Evolutionary conservation across 2,797 vertebrate genomes (phyloP).

Genomic region (Fratercula arctica): DNA sequence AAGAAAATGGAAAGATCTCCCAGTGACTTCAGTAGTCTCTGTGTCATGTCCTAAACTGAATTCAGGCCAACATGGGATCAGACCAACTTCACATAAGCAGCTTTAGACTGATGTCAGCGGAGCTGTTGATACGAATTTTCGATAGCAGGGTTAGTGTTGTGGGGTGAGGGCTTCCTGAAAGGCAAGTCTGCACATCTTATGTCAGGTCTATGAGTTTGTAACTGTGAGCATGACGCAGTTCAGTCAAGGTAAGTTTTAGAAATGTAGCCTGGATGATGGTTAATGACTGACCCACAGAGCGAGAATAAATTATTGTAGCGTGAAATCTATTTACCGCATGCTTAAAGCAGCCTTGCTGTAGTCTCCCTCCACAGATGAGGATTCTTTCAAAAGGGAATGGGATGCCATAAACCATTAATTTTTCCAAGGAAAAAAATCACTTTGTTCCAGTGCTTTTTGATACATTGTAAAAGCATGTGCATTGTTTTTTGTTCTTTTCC

Average conservation of each 20-base stretch:
- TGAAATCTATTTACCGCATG: background rate
- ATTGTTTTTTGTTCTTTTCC: background rate
- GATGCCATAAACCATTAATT: background rate
- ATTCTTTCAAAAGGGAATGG: background rate
- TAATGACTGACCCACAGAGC: background rate
- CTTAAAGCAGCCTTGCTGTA: background rate
- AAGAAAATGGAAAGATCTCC: background rate
- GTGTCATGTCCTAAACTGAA: background rate
- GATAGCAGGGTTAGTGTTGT: background rate
- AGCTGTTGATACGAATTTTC: background rate
- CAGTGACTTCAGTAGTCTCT: background rate
- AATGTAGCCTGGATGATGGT: background rate
- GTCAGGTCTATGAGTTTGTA: background rate
- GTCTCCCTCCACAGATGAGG: background rate
- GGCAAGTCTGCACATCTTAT: background rate
- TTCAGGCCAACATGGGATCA: background rate
- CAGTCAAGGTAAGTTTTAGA: background rate
- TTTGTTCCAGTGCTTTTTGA: background rate
- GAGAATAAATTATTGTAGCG: background rate
- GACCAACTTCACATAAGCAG: background rate
- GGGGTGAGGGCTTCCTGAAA: background rate
- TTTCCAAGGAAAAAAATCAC: background rate
- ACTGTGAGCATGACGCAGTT: background rate
- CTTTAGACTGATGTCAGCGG: constrained; percentile 3
- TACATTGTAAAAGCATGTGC: rapidly evolving